These are phyloP conservation scores for Propithecus perrieri DNA, from an alignment of 2,797 vertebrate species.

Conservation along the genomic window DNA sequence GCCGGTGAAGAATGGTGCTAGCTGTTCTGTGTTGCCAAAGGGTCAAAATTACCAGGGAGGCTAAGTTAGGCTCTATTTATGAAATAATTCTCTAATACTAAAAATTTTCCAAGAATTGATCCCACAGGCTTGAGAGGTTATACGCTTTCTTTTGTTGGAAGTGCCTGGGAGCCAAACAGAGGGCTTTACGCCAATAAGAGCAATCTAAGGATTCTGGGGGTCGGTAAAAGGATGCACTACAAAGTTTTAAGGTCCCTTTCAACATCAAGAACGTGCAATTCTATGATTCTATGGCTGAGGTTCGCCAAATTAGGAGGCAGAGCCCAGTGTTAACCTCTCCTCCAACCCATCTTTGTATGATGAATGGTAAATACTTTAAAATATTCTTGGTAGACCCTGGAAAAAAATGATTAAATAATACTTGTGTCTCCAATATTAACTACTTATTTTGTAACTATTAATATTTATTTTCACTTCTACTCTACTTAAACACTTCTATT, in stretches of 20 bases:
- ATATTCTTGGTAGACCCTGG: not conserved
- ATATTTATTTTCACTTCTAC: not conserved
- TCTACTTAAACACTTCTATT: not conserved
- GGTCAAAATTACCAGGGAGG: not conserved
- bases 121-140: not conserved
- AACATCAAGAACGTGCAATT: not conserved
- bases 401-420: conserved; percentile 13
- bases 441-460: not conserved
- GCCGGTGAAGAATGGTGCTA: not conserved
- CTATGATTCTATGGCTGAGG: not conserved
- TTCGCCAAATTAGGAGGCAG: not conserved
- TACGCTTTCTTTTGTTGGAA: not conserved
- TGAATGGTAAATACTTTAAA: not conserved
- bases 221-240: not conserved
- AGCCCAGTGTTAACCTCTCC: not conserved
- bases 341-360: not conserved
- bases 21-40: not conserved
- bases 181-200: not conserved
- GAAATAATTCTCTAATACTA: not conserved
- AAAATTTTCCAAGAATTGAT: not conserved
- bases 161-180: not conserved
- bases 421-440: not conserved
- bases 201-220: not conserved
- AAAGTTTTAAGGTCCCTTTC: not conserved
- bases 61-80: not conserved